Evolutionary conservation across 1,140 invertebrate species (phyloP), one percentile per base, ranked within the genome.

Genomic region (Hylaeus anthracinus): DNA sequence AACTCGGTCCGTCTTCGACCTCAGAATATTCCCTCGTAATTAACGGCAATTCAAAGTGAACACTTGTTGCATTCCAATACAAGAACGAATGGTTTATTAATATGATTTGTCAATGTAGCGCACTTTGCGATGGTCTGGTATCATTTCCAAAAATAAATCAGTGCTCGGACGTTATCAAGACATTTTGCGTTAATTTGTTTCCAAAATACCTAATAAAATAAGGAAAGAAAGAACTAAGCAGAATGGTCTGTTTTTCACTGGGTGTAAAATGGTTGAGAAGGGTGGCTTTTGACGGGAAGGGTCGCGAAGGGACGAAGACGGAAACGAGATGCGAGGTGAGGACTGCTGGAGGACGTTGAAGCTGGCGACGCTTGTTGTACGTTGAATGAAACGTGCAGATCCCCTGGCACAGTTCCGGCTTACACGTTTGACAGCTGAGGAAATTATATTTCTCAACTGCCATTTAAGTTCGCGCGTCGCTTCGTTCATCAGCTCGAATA

Each of bases 381-480:
- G 79, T 14, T 5, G 51, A 72, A 41, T 74, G 84, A 63, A 78
- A 81, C 76, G 74, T 56, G 78, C 60, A 70, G 86, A 86, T 83
- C 63, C 87, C 83, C 74, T 86, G 86, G 81, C 83, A 90, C 79
- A 84, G 86, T 90, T 90, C 86, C 88, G 81, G 84, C 84, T 84
- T 87, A 83, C 83, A 86, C 78, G 88, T 91, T 91, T 91, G 91
- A 92, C 91, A 92, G 90, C 80, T 87, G 83, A 83, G 89, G 89
- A 91, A 92, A 92, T 92, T 91, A 92, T 92, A 92, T 92, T 92
- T 91, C 90, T 90, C 90, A 91, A 91, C 90, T 91, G 90, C 88
- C 90, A 90, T 91, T 92, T 92, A 92, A 91, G 90, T 90, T 91
- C 82, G 89, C 86, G 82, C 86, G 84, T 86, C 85, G 88, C 72